phyloP scores from a whole-genome alignment of 2,888 invertebrate genomes.

The Acanthosepion esculentum region DNA sequence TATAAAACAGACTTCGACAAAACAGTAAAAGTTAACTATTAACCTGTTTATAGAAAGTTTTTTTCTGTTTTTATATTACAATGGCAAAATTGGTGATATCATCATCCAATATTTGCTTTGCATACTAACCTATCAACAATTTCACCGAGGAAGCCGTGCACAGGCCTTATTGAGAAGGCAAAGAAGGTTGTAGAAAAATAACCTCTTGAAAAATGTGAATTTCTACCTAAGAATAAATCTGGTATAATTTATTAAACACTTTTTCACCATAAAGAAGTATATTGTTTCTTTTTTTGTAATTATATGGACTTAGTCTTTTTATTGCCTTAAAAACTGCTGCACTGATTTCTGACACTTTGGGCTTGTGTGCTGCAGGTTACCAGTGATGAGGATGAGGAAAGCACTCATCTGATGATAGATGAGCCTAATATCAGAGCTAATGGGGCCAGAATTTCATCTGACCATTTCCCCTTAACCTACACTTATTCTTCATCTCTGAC shows the following conservation, averaged over 20 bases:
- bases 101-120: no score
- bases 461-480: background rate
- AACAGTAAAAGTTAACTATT: background rate
- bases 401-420: background rate
- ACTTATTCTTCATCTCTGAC: background rate
- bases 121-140: no score
- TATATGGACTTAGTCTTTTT: background rate
- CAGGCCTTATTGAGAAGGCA: no score
- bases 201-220: background rate
- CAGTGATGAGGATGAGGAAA: background rate
- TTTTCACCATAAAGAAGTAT: no score
- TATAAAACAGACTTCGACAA: no score
- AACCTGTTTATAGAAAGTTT: no score
- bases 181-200: background rate
- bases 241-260: no score
- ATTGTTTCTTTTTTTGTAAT: no score
- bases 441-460: background rate
- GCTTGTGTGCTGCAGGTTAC: slow-evolving; percentile 18
- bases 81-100: no score
- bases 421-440: background rate
- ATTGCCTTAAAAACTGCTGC: background rate
- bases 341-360: background rate
- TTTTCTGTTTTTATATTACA: no score
- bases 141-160: no score
- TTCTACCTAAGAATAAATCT: no score